Percentiles rank a stretch among this genome's conserved stretches.
These are phyloP conservation scores for Panthera leo DNA, from an alignment of 2,113 vertebrate genomes.

Conservation along the genomic window DNA sequence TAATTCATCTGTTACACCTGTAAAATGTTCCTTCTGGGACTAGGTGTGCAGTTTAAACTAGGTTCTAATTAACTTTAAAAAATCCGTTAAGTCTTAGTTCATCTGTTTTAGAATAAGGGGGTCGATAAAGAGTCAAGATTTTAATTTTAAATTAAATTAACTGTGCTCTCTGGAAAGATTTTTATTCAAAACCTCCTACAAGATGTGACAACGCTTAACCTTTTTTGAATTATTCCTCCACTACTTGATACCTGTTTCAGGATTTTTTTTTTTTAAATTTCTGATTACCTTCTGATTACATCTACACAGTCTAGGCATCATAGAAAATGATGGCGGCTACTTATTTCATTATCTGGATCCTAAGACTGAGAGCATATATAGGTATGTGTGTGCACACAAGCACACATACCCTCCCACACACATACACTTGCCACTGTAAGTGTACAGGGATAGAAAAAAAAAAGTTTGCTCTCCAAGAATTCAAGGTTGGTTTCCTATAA, in stretches of 20 bases:
- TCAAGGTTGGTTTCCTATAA: not conserved
- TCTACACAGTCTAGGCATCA: not conserved
- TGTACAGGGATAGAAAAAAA: not conserved
- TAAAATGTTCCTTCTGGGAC: conserved; percentile 6
- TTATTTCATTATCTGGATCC: not conserved
- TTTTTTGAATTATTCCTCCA: conserved; percentile 54
- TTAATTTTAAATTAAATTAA: conserved; percentile 73
- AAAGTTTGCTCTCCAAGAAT: not conserved
- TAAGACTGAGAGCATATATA: not conserved
- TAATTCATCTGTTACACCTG: conserved; percentile 18
- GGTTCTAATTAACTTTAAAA: conserved; percentile 60
- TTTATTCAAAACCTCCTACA: conserved; percentile 46
- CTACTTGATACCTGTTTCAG: conserved; percentile 8
- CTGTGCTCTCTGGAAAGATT: conserved; percentile 36
- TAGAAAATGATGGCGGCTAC: not conserved
- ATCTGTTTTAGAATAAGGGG: conserved; percentile 49
- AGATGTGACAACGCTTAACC: conserved; percentile 49
- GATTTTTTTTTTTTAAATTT: not conserved
- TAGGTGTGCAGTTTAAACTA: conserved; percentile 28
- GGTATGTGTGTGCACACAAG: not conserved
- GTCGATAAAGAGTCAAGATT: conserved; percentile 68
- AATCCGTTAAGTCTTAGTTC: conserved; percentile 54
- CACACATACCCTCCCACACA: not conserved
- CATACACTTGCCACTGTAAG: not conserved
- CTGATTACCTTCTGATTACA: conserved; percentile 5